Evolutionary conservation across 2,113 vertebrate species (phyloP).

Genomic region (Uria aalge): DNA sequence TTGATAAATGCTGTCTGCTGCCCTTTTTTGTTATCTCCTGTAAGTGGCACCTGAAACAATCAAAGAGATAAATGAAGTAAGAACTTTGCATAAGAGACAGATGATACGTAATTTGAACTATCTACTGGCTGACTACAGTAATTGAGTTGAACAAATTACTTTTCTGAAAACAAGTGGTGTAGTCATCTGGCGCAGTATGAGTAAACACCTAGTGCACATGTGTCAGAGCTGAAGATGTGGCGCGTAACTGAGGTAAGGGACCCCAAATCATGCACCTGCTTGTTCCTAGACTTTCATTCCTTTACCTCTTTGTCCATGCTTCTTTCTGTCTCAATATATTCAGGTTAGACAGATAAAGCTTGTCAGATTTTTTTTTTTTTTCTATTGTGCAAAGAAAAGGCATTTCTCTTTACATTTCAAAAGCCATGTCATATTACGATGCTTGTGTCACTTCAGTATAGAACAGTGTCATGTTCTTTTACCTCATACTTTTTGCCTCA

Average conservation of each 20-base stretch:
- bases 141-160: slow-evolving; percentile 11
- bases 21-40: not conserved
- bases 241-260: not conserved
- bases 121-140: not conserved
- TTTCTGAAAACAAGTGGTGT: not conserved
- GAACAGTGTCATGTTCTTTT: not conserved
- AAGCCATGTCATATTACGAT: not conserved
- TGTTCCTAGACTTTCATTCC: not conserved
- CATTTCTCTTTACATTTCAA: not conserved
- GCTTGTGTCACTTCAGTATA: not conserved
- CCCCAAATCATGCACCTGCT: not conserved
- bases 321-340: not conserved
- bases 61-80: slow-evolving; percentile 13
- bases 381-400: fast-evolving
- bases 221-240: not conserved
- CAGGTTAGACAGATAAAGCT: not conserved
- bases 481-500: not conserved
- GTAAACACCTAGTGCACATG: not conserved
- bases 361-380: not conserved
- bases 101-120: slow-evolving; percentile 13
- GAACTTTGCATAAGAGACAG: slow-evolving; percentile 1
- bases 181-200: not conserved
- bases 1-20: not conserved
- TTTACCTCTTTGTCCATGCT: not conserved
- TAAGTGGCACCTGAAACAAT: not conserved